Conservation (phyloP, 2,797 vertebrate species). For the Siniperca undulata region DNA sequence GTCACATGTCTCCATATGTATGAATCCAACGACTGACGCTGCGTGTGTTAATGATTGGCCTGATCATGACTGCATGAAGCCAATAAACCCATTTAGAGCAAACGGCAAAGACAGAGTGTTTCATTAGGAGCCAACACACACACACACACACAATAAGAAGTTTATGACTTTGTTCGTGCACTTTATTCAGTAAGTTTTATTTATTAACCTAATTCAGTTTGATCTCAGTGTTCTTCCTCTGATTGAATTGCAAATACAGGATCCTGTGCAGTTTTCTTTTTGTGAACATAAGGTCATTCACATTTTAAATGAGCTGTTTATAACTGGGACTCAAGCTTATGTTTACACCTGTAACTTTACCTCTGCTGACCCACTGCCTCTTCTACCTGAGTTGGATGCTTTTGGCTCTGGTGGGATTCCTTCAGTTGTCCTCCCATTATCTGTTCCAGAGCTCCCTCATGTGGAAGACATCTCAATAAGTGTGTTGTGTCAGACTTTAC, state of each 20-base stretch:
- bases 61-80: constrained; percentile 48
- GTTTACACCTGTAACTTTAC: background rate
- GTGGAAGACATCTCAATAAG: constrained; percentile 27
- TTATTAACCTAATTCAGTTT: constrained; percentile 21
- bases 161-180: constrained; percentile 26
- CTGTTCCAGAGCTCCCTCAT: constrained; percentile 41
- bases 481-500: background rate
- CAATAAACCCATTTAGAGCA: constrained; percentile 67
- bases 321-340: background rate
- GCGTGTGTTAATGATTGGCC: constrained; percentile 80
- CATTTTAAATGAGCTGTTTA: background rate
- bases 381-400: background rate
- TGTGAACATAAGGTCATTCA: background rate
- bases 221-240: background rate
- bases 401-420: background rate
- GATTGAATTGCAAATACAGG: background rate
- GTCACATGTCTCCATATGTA: constrained; percentile 21
- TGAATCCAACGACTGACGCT: constrained; percentile 35
- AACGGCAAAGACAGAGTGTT: constrained; percentile 24
- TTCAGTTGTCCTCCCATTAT: background rate
- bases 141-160: background rate
- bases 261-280: background rate
- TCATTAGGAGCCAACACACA: constrained; percentile 23
- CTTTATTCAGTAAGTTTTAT: constrained; percentile 15
- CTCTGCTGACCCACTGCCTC: background rate